phyloP scores from a whole-genome alignment of 1,140 invertebrate genomes.

The Globodera rostochiensis region DNA sequence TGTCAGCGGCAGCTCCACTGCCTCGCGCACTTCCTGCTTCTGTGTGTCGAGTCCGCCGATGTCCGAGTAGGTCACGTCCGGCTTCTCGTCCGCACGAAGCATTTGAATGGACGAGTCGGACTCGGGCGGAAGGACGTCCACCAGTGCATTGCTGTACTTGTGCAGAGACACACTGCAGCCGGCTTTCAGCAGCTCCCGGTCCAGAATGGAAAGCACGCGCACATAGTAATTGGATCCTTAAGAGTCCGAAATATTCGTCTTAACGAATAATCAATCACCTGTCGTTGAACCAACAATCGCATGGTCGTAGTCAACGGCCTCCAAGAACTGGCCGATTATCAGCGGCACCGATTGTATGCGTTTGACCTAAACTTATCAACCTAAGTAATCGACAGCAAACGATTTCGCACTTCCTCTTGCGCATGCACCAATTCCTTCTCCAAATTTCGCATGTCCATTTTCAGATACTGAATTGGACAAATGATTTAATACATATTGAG shows the following conservation, averaged over 20 bases:
- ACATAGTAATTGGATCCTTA: conserved; percentile 94
- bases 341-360: conserved; percentile 94
- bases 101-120: conserved; percentile 96
- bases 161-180: conserved; percentile 93
- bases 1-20: conserved; percentile 93
- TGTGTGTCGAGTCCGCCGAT: conserved; percentile 99
- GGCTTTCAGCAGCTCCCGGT: conserved; percentile 90
- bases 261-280: conserved; percentile 66
- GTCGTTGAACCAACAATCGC: conserved; percentile 85
- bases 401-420: conserved; percentile 76
- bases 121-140: conserved; percentile 94
- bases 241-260: conserved; percentile 22
- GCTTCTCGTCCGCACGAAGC: conserved; percentile 95
- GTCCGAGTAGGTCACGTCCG: conserved; percentile 92
- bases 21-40: conserved; percentile 98
- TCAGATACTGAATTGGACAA: conserved; percentile 77
- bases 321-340: conserved; percentile 95
- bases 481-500: not conserved
- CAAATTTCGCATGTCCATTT: conserved; percentile 94
- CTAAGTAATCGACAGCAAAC: conserved; percentile 4
- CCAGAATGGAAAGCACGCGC: conserved; percentile 88
- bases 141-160: conserved; percentile 95
- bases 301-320: conserved; percentile 96
- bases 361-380: conserved; percentile 75
- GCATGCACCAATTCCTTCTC: conserved; percentile 97